Base-by-base conservation (phyloP, 2,113 vertebrate species). In the Gambusia affinis region DNA sequence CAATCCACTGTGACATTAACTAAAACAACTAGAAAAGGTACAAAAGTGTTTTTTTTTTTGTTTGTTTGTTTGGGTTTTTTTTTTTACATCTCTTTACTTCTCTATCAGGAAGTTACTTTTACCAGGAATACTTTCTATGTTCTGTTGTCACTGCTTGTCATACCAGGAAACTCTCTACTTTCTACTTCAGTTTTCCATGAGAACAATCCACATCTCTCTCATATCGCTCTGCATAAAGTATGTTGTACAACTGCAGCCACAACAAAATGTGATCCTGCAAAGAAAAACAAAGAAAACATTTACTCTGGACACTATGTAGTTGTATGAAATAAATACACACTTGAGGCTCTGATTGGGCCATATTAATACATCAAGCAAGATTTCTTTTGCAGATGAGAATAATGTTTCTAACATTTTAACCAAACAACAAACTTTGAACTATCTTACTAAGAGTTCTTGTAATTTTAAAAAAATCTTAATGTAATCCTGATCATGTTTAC, bases 401-500 rank as follows among this genome's bases (percentile, higher is more conserved):
- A 7, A 8, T 35, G 33, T 35, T 35, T 35, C 33, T 35, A 8
- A 35, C 33, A 35, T 35, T 35, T 8, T 1, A 8, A 8, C 33
- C 33, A 35, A 35, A 35, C 33, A 35, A 35, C 33, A 35, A 35
- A 35, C 33, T 35, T 35, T 35, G 33, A 35, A 35, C 33, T 35
- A 7, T 35, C 8, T 35, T 8, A 35, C 8, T 35, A 35, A 35
- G 33, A 35, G 7, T 35, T 35, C 33, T 8, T 35, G 33, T 35
- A 27, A 27, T 27, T 27, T 27, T 27, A 1, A 27, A 27, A 27
- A 27, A 27, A 27, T 35, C 12, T 12, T 61, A 61, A 28, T 7
- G 19, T 54, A 60, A 77, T 42, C 17, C 35, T 80, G 67, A 62
- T 30, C 61, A n/a, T 67, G 30, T 84, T 60, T 73, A 5, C 39